phyloP scores from a whole-genome alignment of 2,888 invertebrate genomes.

The Balanococcus diminutus region DNA sequence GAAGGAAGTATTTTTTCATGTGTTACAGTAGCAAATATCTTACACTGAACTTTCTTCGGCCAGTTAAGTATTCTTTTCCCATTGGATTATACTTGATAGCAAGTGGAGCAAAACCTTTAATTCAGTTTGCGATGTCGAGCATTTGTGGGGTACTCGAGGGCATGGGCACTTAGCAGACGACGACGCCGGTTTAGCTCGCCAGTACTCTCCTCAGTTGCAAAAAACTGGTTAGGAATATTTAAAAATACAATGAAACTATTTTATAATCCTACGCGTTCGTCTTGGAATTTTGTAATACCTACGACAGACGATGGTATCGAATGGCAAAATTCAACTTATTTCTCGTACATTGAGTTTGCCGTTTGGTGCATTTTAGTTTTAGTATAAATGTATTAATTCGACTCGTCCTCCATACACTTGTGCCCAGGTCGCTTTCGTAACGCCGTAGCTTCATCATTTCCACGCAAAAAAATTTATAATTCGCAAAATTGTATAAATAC shows the following conservation, averaged over 20 bases:
- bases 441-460: constrained; percentile 4
- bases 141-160: background rate
- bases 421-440: background rate
- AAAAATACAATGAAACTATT: constrained; percentile 13
- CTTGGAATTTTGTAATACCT: constrained; percentile 19
- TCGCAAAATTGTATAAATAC: background rate
- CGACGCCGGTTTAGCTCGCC: background rate
- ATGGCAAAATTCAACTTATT: background rate
- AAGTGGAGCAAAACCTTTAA: constrained; percentile 5
- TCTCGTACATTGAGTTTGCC: background rate
- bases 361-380: background rate
- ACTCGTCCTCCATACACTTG: background rate
- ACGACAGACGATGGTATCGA: background rate
- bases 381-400: background rate
- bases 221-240: constrained; percentile 4
- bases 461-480: background rate
- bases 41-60: background rate
- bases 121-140: background rate
- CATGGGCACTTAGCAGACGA: background rate
- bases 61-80: background rate
- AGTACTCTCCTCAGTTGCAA: background rate
- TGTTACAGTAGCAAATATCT: no score
- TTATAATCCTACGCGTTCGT: background rate
- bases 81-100: background rate
- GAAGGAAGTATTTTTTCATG: no score